phyloP scores from a whole-genome alignment of 2,797 vertebrate genomes.

The Lepus townsendii region DNA sequence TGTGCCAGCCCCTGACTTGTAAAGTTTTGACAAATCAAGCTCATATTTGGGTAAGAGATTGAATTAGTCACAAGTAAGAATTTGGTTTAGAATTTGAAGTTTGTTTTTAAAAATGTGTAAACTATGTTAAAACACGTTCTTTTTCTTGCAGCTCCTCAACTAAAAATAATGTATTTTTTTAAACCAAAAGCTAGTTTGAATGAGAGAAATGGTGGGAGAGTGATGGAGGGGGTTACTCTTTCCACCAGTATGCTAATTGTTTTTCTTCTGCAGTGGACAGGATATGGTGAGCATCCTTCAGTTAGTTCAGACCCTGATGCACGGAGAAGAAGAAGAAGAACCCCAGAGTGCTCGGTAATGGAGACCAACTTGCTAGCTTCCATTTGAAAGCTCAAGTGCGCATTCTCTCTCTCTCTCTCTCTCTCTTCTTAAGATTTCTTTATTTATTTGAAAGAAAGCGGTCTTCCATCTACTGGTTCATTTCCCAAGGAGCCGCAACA shows the following conservation, averaged over 20 bases:
- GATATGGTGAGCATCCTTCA: conserved; percentile 95
- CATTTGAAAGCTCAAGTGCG: not conserved
- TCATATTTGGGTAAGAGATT: conserved; percentile 43
- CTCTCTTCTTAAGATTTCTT: too few relatives aligned
- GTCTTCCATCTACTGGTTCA: too few relatives aligned
- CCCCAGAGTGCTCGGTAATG: conserved; percentile 91
- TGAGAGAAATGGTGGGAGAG: not conserved
- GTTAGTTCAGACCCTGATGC: conserved; percentile 96
- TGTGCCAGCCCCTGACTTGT: not conserved
- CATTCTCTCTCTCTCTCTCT: too few relatives aligned
- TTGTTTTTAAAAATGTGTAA: conserved; percentile 49
- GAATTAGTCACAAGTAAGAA: conserved; percentile 22
- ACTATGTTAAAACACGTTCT: not conserved
- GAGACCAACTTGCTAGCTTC: not conserved
- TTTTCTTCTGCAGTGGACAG: conserved; percentile 91
- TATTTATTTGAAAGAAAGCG: too few relatives aligned
- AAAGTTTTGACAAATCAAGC: conserved; percentile 34
- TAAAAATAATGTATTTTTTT: not conserved
- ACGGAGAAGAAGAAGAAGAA: conserved; percentile 94
- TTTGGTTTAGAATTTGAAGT: conserved; percentile 47
- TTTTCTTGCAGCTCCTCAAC: conserved; percentile 25
- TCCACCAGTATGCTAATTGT: not conserved
- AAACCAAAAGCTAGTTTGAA: not conserved
- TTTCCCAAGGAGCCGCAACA: too few relatives aligned
- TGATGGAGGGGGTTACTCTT: not conserved